Evolutionary conservation across 2,888 invertebrate species (phyloP).

Genomic region (Synanthedon formicaeformis): DNA sequence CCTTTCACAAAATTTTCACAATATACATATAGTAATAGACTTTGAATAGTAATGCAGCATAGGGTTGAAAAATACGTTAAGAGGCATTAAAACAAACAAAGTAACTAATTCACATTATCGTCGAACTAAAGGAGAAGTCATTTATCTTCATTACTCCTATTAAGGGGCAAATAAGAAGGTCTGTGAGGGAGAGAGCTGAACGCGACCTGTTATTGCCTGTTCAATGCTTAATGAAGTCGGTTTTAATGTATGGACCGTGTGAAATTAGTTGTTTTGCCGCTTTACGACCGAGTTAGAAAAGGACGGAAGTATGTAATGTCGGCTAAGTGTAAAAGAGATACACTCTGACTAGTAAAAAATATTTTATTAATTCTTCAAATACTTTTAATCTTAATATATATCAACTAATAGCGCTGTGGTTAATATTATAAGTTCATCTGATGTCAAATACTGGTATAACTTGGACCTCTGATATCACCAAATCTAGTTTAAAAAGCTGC

Average conservation of each 20-base stretch:
- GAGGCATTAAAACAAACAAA: constrained; percentile 11
- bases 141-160: constrained; percentile 23
- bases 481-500: too few relatives aligned
- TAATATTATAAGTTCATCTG: too few relatives aligned
- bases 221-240: constrained; percentile 46
- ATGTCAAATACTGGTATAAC: too few relatives aligned
- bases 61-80: background rate
- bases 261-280: constrained; percentile 15
- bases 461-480: too few relatives aligned
- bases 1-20: too few relatives aligned
- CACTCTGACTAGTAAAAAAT: too few relatives aligned
- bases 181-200: constrained; percentile 20
- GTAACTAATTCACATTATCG: constrained; percentile 19
- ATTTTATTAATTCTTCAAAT: too few relatives aligned
- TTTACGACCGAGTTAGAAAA: constrained; percentile 1
- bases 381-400: too few relatives aligned
- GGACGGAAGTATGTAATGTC: background rate
- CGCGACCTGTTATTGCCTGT: constrained; percentile 39
- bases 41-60: too few relatives aligned
- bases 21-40: too few relatives aligned
- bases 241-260: constrained; percentile 34
- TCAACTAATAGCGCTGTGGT: too few relatives aligned
- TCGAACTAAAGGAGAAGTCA: constrained; percentile 14
- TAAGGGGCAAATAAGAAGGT: constrained; percentile 8
- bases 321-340: background rate